Evolutionary conservation across 2,113 vertebrate genomes (phyloP), one percentile per base, ranked within the genome.

Genomic region (Oenanthe melanoleuca): DNA sequence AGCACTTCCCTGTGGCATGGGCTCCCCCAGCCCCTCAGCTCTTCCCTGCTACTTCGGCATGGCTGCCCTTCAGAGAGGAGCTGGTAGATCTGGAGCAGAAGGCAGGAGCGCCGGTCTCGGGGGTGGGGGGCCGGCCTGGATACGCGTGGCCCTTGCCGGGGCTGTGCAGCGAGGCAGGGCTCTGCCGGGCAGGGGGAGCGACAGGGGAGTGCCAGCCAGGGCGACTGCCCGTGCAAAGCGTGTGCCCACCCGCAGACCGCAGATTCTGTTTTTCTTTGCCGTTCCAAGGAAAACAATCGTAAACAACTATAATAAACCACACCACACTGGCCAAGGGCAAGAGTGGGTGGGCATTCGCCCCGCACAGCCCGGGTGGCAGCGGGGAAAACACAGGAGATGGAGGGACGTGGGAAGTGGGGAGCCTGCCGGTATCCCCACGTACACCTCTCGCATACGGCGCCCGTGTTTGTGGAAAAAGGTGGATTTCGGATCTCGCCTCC

Each of bases 401-500:
- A 40, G 22, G 14, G 11, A 66, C 34, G 34, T 11, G 11, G 8
- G 29, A 57, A 57, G 38, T 25, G 20, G 73, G 78, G 57, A 87
- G 70, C 63, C 86, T 96, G 95, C 91, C 60, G 16, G 23, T 63
- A 24, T 31, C 61, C 22, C 21, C 7, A 25, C 80, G 67, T 87
- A 84, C 95, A 80, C 88, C 96, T 93, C 96, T 94, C 37, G 63
- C 92, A 94, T 83, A 88, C 71, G 57, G 89, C 57, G 40, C 86
- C 93, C 87, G 82, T 87, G 96, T 72, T 70, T 96, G 93, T 95
- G 96, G 88, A 96, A 97, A 97, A 97, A 97, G 94, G 96, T 87
- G 96, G 96, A 97, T 96, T 91, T 97, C 55, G 93, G 96, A 93
- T 86, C 69, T 75, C 49, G 40, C 53, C 75, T 25, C 18, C 9